Evolutionary conservation across 2,797 vertebrate species (phyloP).

Genomic region (Coluber constrictor): DNA sequence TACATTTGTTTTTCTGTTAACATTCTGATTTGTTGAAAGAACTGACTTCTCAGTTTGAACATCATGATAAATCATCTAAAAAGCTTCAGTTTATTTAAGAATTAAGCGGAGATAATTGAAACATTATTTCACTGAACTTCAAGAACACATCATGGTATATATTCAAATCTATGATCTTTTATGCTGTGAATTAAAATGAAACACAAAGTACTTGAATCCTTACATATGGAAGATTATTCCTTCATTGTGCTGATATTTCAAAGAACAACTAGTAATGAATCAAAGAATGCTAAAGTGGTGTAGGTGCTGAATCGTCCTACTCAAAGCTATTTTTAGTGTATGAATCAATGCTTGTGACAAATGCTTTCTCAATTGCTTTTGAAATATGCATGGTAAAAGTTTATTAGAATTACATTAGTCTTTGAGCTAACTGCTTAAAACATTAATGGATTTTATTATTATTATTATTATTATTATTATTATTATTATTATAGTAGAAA

Average conservation of each 20-base stretch:
- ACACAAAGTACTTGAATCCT: constrained; percentile 54
- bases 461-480: no score
- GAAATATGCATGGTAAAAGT: constrained; percentile 36
- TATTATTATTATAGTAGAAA: background rate
- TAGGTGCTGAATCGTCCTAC: constrained; percentile 62
- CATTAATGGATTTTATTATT: background rate
- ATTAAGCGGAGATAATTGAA: background rate
- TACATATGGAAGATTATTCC: constrained; percentile 63
- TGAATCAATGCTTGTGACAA: constrained; percentile 59
- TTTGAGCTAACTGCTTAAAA: constrained; percentile 34
- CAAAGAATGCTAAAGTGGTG: constrained; percentile 59
- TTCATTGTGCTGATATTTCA: constrained; percentile 58
- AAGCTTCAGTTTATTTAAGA: background rate
- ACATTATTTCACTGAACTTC: background rate
- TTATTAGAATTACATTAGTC: constrained; percentile 19
- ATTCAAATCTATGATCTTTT: background rate
- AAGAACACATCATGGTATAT: background rate
- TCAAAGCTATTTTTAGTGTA: constrained; percentile 57
- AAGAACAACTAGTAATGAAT: constrained; percentile 68
- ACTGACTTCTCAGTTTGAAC: background rate
- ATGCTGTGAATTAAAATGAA: constrained; percentile 41
- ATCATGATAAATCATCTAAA: background rate
- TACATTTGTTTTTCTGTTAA: background rate
- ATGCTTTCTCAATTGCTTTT: constrained; percentile 52
- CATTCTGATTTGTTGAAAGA: background rate